Evolutionary conservation across 1,140 invertebrate genomes (phyloP), one percentile per base, ranked within the genome.

Genomic region (Pachypeltis micranthus): DNA sequence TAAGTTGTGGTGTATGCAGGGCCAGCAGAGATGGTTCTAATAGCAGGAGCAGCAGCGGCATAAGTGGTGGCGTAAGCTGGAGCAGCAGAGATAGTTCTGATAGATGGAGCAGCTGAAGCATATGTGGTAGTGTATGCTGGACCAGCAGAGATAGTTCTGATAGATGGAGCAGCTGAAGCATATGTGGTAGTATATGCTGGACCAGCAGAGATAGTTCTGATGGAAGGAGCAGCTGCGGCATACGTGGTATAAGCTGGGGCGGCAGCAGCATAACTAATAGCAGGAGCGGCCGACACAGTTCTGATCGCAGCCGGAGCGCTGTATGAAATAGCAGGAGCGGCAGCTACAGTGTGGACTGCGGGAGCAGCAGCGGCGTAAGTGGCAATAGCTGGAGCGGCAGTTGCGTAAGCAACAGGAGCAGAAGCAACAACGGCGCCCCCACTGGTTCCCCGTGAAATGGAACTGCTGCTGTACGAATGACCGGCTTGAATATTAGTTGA

Each of bases 401-500:
- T 76, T 61, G 78, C 77, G 68, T 79, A 78, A 72, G 73, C 78
- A 28, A 74, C 72, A 61, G 76, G 77, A 12, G 76, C 74, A 62
- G 78, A 78, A 67, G 72, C 74, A 10, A 78, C 78, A 34, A 3
- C 70, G 63, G 67, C 58, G 10, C 72, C 77, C 61, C 80, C 78
- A 67, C 80, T 79, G 72, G 74, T 79, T 29, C 75, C 72, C 59
- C 77, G 78, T 19, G 75, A 75, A 63, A 78, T 78, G 68, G 72
- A 74, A 12, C 78, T 78, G 39, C 76, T 75, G 1, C 79, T 79
- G 60, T 73, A 76, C 23, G 79, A 79, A 65, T 78, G 77, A 2
- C 78, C 74, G 1, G 77, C 74, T 56, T 79, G 76, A 21, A 80
- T 78, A 59, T 75, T 71, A 62, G 75, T 79, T 65, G 72, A 73